Percentiles rank a stretch among this genome's conserved stretches.
Evolutionary conservation across 1,140 invertebrate genomes (phyloP).

Genomic region (Amphibalanus amphitrite): DNA sequence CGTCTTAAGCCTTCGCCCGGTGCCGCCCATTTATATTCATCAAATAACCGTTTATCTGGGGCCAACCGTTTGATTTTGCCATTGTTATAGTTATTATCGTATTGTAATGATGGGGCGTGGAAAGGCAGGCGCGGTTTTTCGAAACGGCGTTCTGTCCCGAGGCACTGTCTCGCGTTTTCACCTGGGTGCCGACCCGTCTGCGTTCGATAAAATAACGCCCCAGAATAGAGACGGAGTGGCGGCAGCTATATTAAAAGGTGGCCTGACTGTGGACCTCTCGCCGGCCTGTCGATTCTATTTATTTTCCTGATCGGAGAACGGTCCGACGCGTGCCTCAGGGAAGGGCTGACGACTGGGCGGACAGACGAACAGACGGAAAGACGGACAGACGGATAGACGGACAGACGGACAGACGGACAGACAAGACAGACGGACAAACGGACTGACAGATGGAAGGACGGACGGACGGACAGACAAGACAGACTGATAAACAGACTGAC

Average conservation of each 20-base stretch:
- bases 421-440: neutral
- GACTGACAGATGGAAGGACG: no score
- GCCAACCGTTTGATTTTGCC: neutral
- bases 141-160: neutral
- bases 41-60: neutral
- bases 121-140: neutral
- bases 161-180: neutral
- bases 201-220: neutral
- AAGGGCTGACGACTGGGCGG: no score
- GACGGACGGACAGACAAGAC: neutral
- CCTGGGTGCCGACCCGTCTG: no score
- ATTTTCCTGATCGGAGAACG: neutral
- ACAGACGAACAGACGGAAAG: neutral
- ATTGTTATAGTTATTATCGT: slow-evolving; percentile 2
- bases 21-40: neutral
- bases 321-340: no score
- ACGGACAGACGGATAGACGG: neutral
- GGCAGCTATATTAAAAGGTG: neutral
- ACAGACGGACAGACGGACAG: neutral
- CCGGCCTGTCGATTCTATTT: neutral
- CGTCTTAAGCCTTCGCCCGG: neutral
- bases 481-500: neutral
- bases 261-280: no score
- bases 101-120: neutral
- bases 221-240: neutral